Percentiles rank a stretch among this genome's conserved stretches.
phyloP scores from a whole-genome alignment of 1,140 invertebrate genomes.

The Probaryconus sp. region DNA sequence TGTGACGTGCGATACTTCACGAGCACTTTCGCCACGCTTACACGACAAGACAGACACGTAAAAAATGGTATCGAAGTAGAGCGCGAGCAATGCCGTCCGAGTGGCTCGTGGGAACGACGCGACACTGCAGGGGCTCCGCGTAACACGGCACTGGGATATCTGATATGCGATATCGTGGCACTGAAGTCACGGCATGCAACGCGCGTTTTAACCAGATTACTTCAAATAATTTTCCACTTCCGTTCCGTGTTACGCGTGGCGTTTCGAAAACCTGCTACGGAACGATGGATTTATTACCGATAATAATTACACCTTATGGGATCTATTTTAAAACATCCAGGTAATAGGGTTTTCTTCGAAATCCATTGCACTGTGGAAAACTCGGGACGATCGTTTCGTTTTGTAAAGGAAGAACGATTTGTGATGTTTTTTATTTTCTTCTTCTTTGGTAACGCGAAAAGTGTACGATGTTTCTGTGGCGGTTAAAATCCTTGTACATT shows the following conservation, averaged over 20 bases:
- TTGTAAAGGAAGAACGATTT: no score
- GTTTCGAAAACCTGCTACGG: conserved; percentile 36
- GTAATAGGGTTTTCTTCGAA: no score
- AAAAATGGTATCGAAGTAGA: conserved; percentile 42
- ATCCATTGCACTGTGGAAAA: no score
- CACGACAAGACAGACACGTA: conserved; percentile 27
- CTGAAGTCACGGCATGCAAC: conserved; percentile 24
- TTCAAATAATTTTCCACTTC: conserved; percentile 49
- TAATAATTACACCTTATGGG: conserved; percentile 36
- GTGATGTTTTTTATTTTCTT: no score
- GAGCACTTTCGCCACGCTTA: conserved; percentile 42
- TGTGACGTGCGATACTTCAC: conserved; percentile 42
- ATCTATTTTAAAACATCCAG: no score
- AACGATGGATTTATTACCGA: conserved; percentile 28
- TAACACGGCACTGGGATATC: conserved; percentile 54
- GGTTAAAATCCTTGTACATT: no score
- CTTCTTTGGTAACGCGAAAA: no score
- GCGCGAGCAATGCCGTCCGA: conserved; percentile 26
- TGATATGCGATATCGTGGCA: conserved; percentile 47
- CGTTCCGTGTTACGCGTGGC: conserved; percentile 32
- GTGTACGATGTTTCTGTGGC: no score
- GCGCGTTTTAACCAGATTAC: conserved; percentile 43
- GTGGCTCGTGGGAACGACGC: conserved; percentile 49
- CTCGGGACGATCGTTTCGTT: no score
- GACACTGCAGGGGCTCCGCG: conserved; percentile 42